Evolutionary conservation across 1,140 invertebrate genomes (phyloP), one percentile per base, ranked within the genome.

Genomic region (Drosophila orena): DNA sequence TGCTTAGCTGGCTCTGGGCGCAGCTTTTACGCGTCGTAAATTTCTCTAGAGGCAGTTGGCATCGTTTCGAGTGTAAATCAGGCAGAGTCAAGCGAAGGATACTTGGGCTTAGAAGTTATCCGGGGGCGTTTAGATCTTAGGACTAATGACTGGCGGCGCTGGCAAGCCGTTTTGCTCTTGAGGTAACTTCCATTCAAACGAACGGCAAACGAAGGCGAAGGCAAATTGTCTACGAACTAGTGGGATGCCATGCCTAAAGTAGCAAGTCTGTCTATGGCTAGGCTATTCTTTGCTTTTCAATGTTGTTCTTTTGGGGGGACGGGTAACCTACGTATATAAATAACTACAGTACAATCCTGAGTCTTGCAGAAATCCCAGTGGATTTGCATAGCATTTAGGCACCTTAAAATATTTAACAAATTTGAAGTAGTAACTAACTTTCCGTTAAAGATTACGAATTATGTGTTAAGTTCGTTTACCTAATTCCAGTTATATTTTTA

Each of bases 91-190:
- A 66, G 65, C 60, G 22, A 24, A 42, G 38, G 50, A 46, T 73
- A 17, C 55, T 59, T 66, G 66, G 49, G 20, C 42, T 38, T 34
- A 53, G 35, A 35, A 20, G 44, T n/a, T 50, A 34, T 50, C 8
- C 30, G n/a, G 22, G 34, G 44, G 52, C 12, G 52, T 53, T 17
- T 56, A 52, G 54, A 47, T 79, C 83, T 86, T 88, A 88, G 22
- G 37, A 30, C 79, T 88, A 88, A 64, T 88, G 83, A 88, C 83
- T 86, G 74, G 66, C 61, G 66, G 49, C 58, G 44, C 43, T 42
- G 20, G 20, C 46, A 69, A 75, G 61, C 58, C 47, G 49, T 62
- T 57, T 38, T 69, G 27, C 66, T 47, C 52, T 69, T 86, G 77
- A 85, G 81, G 81, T 85, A 70, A 61, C 62, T 74, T 62, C 76